Evolutionary conservation across 2,113 vertebrate species (phyloP), one percentile per base, ranked within the genome.

Genomic region (Phodopus roborovskii): DNA sequence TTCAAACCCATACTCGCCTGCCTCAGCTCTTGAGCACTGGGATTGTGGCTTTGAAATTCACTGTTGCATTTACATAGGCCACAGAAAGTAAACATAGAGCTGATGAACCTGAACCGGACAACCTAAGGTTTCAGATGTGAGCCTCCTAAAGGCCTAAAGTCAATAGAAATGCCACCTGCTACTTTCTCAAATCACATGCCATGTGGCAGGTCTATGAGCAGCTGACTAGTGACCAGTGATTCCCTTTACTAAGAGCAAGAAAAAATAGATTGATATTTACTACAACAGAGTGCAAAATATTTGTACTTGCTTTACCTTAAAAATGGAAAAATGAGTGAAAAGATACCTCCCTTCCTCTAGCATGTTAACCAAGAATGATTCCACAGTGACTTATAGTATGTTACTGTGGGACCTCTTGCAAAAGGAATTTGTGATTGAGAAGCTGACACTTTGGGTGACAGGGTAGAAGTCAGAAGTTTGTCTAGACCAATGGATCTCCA

Each of bases 261-360:
- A 3, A 71, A 71, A 15, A 5, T 12, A 8, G 24, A 58, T 0
- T 60, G 13, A 20, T 79, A 73, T 56, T 64, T 77, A 81, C 68
- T 42, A 19, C 58, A 81, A 45, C 11, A 85, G 68, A 7, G 10
- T 7, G 9, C 4, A 45, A 30, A 81, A 92, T 4, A 33, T 96
- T 94, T 93, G 53, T 64, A 79, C 26, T 83, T 24, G 82, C n/a
- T 90, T 88, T 24, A 48, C 45, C 20, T 39, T 50, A 58, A 22
- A 87, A 45, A 13, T 45, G 3, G 62, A 82, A n/a, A 78, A 39
- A 73, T 85, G 28, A 36, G 33, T 20, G 50, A 89, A 60, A 19
- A 85, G 17, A 56, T 30, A 28, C 15, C 42, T 90, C 42, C 1
- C 20, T 4, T 66, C 5, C 60, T 58, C 39, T 71, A 24, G 7